These are phyloP conservation scores for Eustalomyia histrio DNA, from an alignment of 2,888 invertebrate genomes.

Conservation along the genomic window DNA sequence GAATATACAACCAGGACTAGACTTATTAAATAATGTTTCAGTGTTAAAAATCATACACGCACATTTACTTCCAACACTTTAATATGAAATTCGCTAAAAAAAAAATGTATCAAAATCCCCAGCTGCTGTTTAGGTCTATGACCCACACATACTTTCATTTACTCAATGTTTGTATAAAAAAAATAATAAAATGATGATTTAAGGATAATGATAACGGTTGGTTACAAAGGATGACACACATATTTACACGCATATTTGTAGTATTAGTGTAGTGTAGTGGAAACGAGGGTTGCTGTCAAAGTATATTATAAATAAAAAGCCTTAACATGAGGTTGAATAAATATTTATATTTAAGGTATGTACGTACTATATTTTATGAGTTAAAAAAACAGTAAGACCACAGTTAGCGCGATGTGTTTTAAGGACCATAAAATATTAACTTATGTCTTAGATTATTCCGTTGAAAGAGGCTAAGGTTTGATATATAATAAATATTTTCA, in stretches of 20 bases:
- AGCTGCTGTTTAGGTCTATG: constrained; percentile 29
- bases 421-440: background rate
- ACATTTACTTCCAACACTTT: constrained; percentile 29
- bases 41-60: constrained; percentile 16
- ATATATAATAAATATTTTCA: too few relatives aligned
- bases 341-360: constrained; percentile 41
- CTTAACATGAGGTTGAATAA: constrained; percentile 34
- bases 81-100: constrained; percentile 1
- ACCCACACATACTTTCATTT: constrained; percentile 31
- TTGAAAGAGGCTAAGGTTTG: background rate
- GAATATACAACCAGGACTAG: constrained; percentile 58
- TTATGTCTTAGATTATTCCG: background rate
- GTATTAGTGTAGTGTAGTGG: background rate
- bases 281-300: constrained; percentile 9
- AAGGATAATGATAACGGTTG: constrained; percentile 40
- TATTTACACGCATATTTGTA: constrained; percentile 40
- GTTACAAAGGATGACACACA: constrained; percentile 44
- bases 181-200: constrained; percentile 32
- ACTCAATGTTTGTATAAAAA: background rate
- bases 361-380: background rate
- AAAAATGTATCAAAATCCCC: constrained; percentile 8
- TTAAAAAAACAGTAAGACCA: background rate
- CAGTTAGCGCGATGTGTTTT: background rate
- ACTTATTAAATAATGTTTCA: constrained; percentile 18
- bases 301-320: background rate